phyloP scores from a whole-genome alignment of 2,113 vertebrate genomes.

The Hemibagrus wyckioides region DNA sequence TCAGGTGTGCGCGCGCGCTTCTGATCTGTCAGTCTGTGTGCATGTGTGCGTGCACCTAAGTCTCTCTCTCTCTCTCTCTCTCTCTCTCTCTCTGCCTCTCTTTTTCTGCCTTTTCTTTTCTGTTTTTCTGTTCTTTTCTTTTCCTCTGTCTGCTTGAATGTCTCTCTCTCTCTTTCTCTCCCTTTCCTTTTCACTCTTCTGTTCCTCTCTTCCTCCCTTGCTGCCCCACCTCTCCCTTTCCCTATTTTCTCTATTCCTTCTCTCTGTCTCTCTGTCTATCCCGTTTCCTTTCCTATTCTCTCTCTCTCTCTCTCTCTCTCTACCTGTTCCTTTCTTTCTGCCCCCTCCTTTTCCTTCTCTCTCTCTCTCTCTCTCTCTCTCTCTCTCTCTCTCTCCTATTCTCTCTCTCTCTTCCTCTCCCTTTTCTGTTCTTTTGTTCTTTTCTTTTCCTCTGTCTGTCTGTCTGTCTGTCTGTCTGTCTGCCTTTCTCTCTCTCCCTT shows the following conservation, averaged over 20 bases:
- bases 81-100: not conserved
- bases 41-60: not conserved
- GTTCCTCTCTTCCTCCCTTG: too few relatives aligned
- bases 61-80: not conserved
- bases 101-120: too few relatives aligned
- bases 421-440: too few relatives aligned
- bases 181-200: too few relatives aligned
- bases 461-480: not conserved
- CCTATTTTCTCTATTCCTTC: too few relatives aligned
- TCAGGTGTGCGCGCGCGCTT: too few relatives aligned
- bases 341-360: not conserved
- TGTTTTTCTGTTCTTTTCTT: too few relatives aligned
- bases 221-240: too few relatives aligned
- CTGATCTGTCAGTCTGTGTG: too few relatives aligned
- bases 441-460: not conserved
- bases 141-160: too few relatives aligned
- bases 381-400: not conserved
- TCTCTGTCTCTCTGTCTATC: not conserved
- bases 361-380: not conserved
- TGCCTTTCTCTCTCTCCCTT: not conserved
- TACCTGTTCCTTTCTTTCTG: not conserved
- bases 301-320: not conserved
- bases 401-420: not conserved
- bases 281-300: not conserved
- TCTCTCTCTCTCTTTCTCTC: too few relatives aligned